A percentile compares a stretch with the other conserved stretches of the same genome.
Evolutionary conservation across 2,888 invertebrate genomes (phyloP).

Genomic region (Heliconius hortense): DNA sequence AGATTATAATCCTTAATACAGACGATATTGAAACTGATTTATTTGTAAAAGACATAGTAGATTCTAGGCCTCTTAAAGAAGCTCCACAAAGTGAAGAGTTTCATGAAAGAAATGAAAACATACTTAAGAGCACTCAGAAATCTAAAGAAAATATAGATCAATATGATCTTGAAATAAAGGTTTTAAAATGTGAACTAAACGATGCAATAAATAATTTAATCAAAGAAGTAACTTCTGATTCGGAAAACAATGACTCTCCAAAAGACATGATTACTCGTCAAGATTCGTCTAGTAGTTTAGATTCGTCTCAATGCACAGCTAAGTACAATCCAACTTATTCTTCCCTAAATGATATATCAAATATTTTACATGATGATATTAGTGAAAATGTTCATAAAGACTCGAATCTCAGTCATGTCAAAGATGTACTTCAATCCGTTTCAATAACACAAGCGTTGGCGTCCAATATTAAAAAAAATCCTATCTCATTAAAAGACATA

Average conservation of each 20-base stretch:
- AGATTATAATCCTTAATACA: conserved; percentile 69
- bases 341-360: conserved; percentile 83
- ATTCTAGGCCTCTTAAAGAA: conserved; percentile 24
- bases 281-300: conserved; percentile 83
- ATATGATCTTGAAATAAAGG: conserved; percentile 70
- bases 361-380: conserved; percentile 76
- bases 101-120: conserved; percentile 26
- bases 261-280: conserved; percentile 72
- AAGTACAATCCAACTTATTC: conserved; percentile 84
- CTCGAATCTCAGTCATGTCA: conserved; percentile 60
- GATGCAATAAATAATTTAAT: conserved; percentile 75
- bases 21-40: conserved; percentile 70
- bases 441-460: conserved; percentile 38
- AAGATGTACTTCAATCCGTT: conserved; percentile 73
- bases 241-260: conserved; percentile 57
- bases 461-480: conserved; percentile 55
- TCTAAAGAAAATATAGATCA: conserved; percentile 44
- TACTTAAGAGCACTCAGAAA: conserved; percentile 35
- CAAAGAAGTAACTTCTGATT: conserved; percentile 70
- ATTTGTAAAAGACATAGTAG: conserved; percentile 66
- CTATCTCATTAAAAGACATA: conserved; percentile 81
- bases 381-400: conserved; percentile 47
- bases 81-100: background rate
- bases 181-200: conserved; percentile 74
- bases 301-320: conserved; percentile 87